phyloP scores from a whole-genome alignment of 2,797 vertebrate genomes.

The Coregonus sp. region DNA sequence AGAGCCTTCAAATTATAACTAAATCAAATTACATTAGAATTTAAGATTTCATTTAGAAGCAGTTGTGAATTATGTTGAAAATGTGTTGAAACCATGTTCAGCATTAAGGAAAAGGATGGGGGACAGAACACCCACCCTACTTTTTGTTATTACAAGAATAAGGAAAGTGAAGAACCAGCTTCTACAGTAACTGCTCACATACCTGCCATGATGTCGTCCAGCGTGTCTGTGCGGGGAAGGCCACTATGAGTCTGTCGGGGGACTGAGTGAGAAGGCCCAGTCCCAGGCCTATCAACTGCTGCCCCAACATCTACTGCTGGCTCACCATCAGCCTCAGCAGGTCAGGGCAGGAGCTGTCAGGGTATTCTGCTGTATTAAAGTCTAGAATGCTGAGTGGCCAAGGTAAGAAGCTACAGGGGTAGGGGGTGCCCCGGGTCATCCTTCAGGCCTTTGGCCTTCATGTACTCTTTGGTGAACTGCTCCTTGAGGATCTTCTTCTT shows the following conservation, averaged over 20 bases:
- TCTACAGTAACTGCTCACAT: constrained; percentile 55
- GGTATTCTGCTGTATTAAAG: constrained; percentile 82
- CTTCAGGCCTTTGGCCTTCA: constrained; percentile 87
- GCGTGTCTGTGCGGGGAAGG: constrained; percentile 87
- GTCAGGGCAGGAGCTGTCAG: constrained; percentile 71
- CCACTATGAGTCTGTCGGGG: constrained; percentile 89
- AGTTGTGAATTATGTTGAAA: neutral
- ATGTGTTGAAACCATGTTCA: neutral
- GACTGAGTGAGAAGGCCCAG: constrained; percentile 84
- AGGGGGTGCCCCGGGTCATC: constrained; percentile 76
- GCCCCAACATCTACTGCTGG: constrained; percentile 82
- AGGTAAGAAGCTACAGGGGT: constrained; percentile 76
- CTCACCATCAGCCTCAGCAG: constrained; percentile 84
- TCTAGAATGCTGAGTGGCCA: constrained; percentile 77
- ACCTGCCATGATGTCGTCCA: constrained; percentile 93
- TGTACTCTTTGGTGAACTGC: constrained; percentile 95
- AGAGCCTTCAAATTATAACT: too few relatives aligned
- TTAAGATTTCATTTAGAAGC: neutral
- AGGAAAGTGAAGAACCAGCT: too few relatives aligned
- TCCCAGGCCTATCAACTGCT: constrained; percentile 75
- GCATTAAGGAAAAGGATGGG: constrained; percentile 67
- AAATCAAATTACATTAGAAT: too few relatives aligned
- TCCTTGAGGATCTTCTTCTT: constrained; percentile 80
- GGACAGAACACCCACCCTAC: constrained; percentile 32
- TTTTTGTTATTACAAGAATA: neutral